phyloP scores from a whole-genome alignment of 1,140 invertebrate species.

The Diploscapter pachys region DNA sequence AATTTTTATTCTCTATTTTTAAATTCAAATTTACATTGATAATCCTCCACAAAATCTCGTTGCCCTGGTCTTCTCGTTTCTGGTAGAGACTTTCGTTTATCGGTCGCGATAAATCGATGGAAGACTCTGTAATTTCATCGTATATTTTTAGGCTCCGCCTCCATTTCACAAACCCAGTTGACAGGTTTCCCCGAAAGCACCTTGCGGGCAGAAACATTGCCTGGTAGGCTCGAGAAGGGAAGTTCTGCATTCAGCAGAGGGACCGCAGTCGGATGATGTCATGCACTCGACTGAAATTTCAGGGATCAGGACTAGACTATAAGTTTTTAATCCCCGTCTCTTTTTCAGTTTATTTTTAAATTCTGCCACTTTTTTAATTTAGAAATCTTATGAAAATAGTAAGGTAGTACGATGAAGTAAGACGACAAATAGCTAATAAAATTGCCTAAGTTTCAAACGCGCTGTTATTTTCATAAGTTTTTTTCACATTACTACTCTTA shows the following conservation, averaged over 20 bases:
- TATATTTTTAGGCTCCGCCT: not conserved
- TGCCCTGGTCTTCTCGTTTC: conserved; percentile 30
- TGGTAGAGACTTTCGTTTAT: conserved; percentile 31
- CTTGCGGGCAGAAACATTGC: conserved; percentile 39
- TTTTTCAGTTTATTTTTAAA: no score
- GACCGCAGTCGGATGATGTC: no score
- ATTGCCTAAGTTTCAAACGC: no score
- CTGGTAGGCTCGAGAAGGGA: not conserved
- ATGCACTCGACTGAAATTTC: no score
- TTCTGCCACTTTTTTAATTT: no score
- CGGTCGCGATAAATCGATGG: conserved; percentile 20
- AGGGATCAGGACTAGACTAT: no score
- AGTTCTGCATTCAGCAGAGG: not conserved
- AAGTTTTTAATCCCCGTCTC: no score
- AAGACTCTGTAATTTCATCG: conserved; percentile 20
- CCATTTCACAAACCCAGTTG: conserved; percentile 28
- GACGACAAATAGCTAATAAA: no score
- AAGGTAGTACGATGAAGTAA: no score
- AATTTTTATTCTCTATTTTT: not conserved
- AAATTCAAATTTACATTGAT: conserved; percentile 27
- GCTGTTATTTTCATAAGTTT: no score
- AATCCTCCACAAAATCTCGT: conserved; percentile 44
- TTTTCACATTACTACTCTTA: no score
- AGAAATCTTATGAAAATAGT: no score
- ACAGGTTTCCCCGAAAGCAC: conserved; percentile 36